These are phyloP conservation scores for Calyptomena viridis DNA, from an alignment of 2,113 vertebrate genomes.

Conservation along the genomic window DNA sequence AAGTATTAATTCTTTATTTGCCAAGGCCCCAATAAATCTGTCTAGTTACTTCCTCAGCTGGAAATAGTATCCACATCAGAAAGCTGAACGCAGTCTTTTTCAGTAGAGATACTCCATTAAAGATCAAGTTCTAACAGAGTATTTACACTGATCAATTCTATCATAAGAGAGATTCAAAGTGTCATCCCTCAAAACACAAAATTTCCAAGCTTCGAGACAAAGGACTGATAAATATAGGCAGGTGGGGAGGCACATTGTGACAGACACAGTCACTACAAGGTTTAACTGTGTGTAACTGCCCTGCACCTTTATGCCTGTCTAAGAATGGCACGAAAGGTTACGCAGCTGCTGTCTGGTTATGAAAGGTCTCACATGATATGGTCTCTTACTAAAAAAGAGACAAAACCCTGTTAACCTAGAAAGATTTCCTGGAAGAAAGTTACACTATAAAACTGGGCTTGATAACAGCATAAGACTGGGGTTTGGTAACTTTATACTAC, in stretches of 20 bases:
- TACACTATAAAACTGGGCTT: not conserved
- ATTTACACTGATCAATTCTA: not conserved
- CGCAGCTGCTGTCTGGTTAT: not conserved
- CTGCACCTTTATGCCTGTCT: not conserved
- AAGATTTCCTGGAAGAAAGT: not conserved
- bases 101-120: not conserved
- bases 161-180: not conserved
- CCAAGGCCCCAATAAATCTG: not conserved
- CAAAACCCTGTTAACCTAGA: not conserved
- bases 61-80: not conserved
- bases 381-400: not conserved
- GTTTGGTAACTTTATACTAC: not conserved
- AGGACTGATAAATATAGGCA: not conserved
- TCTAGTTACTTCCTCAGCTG: not conserved
- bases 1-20: not conserved
- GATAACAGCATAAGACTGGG: not conserved
- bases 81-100: not conserved
- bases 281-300: not conserved
- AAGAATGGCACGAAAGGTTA: not conserved
- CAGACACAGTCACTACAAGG: rapidly evolving
- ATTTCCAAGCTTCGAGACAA: not conserved
- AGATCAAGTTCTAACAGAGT: not conserved
- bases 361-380: not conserved
- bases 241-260: not conserved
- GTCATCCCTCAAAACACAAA: not conserved